Evolutionary conservation across 1,140 invertebrate genomes (phyloP), one percentile per base, ranked within the genome.

Genomic region (Euura lappo): DNA sequence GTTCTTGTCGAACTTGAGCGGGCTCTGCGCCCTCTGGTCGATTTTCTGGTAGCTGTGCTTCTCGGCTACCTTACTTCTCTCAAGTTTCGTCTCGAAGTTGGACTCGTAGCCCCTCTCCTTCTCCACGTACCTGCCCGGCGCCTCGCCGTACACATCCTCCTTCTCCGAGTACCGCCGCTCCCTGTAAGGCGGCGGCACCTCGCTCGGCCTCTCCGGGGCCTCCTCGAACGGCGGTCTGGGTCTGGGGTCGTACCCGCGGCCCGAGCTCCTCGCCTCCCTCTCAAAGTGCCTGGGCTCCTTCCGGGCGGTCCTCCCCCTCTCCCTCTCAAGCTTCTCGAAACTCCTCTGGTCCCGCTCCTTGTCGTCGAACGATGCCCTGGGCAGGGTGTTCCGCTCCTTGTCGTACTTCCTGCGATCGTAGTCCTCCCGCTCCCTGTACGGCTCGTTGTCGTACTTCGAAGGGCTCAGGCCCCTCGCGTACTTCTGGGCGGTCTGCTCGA

Each of bases 401-500:
- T 64, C 60, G 13, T 68, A 42, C 8, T 28, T 1, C 75, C 70
- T 78, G 72, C 67, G 69, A 68, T 43, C 74, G 11, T 77, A 75
- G 5, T 79, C 78, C n/a, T 83, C 81, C 7, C 80, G 68, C 47
- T 74, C 83, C 11, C 83, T 84, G 13, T 3, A 8, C 3, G 51
- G 84, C 0, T 88, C 84, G 44, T 78, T 77, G 0, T 76, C 73
- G 65, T 84, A 87, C 70, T 88, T 88, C 1, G 86, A 82, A 0
- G 86, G 86, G 68, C 86, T 87, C 51, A 87, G 85, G 64, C 87
- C 86, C 0, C 86, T 74, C 0, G 86, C 87, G 64, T 88, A 87
- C 67, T 88, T 88, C 65, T 88, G 87, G 1, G 87, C 87, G 0
- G 87, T 88, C 73, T 88, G 87, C 72, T 88, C 87, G 6, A 88